Base-by-base conservation (phyloP, 2,797 vertebrate species). In the Pseudochromis fuscus region DNA sequence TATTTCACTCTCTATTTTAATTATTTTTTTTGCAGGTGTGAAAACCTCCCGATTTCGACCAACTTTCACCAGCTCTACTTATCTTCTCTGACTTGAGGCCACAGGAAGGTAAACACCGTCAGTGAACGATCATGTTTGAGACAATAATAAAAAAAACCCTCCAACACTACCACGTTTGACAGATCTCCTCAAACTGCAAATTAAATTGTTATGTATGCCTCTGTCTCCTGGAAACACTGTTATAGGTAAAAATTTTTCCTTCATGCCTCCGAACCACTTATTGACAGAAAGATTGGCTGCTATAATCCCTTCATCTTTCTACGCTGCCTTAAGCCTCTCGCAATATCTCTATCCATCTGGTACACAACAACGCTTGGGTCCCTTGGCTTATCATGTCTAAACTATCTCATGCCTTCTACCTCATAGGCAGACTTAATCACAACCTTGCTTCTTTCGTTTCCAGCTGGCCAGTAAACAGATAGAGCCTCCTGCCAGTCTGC, bases 321-420 rank as follows among this genome's bases (percentile, higher is more conserved):
- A 72, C 40, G 56, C 68, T 45, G 75, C 85, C 63, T 70, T 72
- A 85, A 89, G 82, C 83, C 78, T 74, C 49, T 37, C 0, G 31
- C 81, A 72, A 69, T 88, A 87, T 90, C 88, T 89, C 67, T 31
- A 76, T 85, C 89, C 77, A 82, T 90, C 87, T 88, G 81, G 76
- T 81, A 83, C 75, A 84, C 76, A 81, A 72, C 72, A 76, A 67
- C 37, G 49, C 74, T 70, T 18, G 66, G 78, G 69, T 90, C 79
- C 79, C 84, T 74, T 70, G 67, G 81, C 80, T 92, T 88, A 89
- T 90, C 80, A 8, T 42, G 59, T 75, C 73, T 56, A 65, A 88
- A 87, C 73, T 75, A 84, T 82, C 70, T 87, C 42, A 53, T 72
- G 51, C 80, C 80, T 77, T 81, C 72, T 66, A 79, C 52, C 87